A percentile compares a stretch with the other conserved stretches of the same genome.
Evolutionary conservation across 2,888 invertebrate genomes (phyloP).

Genomic region (Ochropleura plecta): DNA sequence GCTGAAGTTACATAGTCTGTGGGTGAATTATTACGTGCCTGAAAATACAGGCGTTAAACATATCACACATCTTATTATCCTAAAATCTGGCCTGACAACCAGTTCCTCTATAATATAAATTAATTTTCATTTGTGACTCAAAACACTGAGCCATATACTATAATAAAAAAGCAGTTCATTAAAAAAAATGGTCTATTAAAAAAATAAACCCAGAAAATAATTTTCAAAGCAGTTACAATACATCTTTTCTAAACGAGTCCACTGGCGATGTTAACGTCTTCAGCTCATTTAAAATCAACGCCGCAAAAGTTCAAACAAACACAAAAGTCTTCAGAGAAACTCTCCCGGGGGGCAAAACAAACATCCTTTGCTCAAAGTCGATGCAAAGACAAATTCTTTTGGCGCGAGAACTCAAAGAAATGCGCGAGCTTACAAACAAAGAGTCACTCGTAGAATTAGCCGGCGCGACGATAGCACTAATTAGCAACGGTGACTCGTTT

Average conservation of each 20-base stretch:
- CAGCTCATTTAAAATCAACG: constrained; percentile 66
- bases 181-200: background rate
- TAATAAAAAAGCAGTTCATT: constrained; percentile 2
- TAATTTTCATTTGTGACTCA: background rate
- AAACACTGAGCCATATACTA: background rate
- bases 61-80: background rate
- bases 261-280: constrained; percentile 62
- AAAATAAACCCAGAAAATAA: constrained; percentile 35
- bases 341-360: constrained; percentile 82
- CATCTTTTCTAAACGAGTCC: constrained; percentile 67
- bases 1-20: constrained; percentile 4
- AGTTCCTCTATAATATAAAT: background rate
- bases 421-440: constrained; percentile 85
- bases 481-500: constrained; percentile 90
- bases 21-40: background rate
- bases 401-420: constrained; percentile 88
- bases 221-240: constrained; percentile 42
- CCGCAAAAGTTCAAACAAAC: constrained; percentile 77
- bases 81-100: background rate
- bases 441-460: constrained; percentile 89
- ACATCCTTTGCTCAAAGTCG: constrained; percentile 87
- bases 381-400: constrained; percentile 90
- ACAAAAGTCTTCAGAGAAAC: constrained; percentile 78
- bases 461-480: constrained; percentile 86
- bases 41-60: background rate